Percentiles rank a stretch among this genome's conserved stretches.
phyloP scores from a whole-genome alignment of 1,140 invertebrate genomes.

The Bombus picipes region DNA sequence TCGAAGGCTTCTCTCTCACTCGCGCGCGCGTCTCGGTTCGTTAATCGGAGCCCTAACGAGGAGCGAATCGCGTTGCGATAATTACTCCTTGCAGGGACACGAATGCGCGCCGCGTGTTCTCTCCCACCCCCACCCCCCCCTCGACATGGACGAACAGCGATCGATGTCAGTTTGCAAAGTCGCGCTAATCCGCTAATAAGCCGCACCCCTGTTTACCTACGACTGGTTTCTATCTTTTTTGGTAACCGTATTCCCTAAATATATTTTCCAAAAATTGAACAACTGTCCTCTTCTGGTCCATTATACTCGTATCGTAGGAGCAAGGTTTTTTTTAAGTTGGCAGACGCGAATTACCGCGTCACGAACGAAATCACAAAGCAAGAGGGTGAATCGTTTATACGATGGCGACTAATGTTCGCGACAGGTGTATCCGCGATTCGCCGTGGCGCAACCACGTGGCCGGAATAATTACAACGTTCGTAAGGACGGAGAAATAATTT shows the following conservation, averaged over 20 bases:
- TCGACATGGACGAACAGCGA: constrained; percentile 30
- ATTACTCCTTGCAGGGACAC: constrained; percentile 68
- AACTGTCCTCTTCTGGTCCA: too few species aligned
- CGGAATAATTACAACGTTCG: constrained; percentile 54
- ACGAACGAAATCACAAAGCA: too few species aligned
- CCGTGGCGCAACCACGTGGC: constrained; percentile 29
- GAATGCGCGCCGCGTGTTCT: constrained; percentile 30
- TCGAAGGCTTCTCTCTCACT: background rate
- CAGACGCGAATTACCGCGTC: too few species aligned
- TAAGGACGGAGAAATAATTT: constrained; percentile 75
- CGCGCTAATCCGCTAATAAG: constrained; percentile 50
- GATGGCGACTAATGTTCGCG: background rate
- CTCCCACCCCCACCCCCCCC: background rate
- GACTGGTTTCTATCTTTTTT: too few species aligned
- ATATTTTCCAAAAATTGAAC: too few species aligned
- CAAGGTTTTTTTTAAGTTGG: too few species aligned
- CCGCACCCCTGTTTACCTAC: constrained; percentile 18
- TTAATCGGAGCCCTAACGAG: constrained; percentile 67
- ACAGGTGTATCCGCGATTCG: constrained; percentile 12
- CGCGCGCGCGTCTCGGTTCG: constrained; percentile 30
- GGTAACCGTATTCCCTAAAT: too few species aligned
- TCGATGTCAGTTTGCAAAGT: constrained; percentile 57
- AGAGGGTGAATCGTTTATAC: too few species aligned
- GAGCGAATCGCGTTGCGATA: constrained; percentile 67
- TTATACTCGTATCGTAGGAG: too few species aligned